Conservation (phyloP, 1,140 invertebrate species). For the Zaprionus vittiger region DNA sequence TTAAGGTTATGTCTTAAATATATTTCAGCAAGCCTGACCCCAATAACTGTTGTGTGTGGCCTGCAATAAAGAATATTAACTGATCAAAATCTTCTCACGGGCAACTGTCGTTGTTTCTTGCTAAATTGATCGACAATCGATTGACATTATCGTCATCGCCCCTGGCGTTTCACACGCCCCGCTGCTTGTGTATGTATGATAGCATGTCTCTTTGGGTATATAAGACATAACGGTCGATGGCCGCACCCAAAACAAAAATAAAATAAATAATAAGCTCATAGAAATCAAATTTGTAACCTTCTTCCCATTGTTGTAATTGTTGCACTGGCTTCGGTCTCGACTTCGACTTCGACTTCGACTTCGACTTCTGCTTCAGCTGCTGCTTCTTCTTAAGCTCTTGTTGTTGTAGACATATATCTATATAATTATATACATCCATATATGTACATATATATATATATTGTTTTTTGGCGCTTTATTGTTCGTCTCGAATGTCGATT, state of each 20-base stretch:
- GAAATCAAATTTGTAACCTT: slow-evolving; percentile 33
- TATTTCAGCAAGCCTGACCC: not conserved
- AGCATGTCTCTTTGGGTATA: not conserved
- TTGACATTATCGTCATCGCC: slow-evolving; percentile 8
- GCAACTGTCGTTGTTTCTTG: not conserved
- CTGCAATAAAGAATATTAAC: not conserved
- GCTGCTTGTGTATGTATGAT: slow-evolving; percentile 2
- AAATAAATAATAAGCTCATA: slow-evolving; percentile 10
- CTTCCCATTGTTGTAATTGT: slow-evolving; percentile 21
- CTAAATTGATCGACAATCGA: not conserved
- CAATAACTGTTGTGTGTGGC: not conserved
- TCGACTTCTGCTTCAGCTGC: not conserved
- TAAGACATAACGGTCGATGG: slow-evolving; percentile 19
- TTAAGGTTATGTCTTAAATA: not conserved
- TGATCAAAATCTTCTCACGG: not conserved
- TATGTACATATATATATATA: not conserved
- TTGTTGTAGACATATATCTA: slow-evolving; percentile 1
- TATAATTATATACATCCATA: not conserved
- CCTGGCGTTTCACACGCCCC: slow-evolving; percentile 4
- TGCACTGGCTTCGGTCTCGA: slow-evolving; percentile 1
- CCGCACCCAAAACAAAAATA: slow-evolving; percentile 13
- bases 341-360: not conserved
- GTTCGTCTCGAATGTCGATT: slow-evolving; percentile 6
- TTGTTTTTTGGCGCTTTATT: not conserved
- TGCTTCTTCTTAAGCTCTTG: not conserved